phyloP scores from a whole-genome alignment of 2,113 vertebrate species.

The Marcusenius ussheri region DNA sequence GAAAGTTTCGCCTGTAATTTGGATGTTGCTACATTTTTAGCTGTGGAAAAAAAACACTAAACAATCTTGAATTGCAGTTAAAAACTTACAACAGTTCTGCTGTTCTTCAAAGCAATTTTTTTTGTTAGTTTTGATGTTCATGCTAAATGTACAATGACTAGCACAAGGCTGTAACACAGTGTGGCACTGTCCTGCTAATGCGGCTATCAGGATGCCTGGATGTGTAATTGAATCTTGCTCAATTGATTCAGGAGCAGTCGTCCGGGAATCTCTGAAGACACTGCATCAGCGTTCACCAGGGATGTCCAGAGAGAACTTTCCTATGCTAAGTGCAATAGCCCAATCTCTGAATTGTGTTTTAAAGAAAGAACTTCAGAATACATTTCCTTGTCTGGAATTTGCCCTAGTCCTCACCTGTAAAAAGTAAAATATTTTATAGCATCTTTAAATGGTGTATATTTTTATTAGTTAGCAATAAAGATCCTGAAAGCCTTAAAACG shows the following conservation, averaged over 20 bases:
- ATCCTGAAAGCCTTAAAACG: background rate
- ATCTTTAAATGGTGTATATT: background rate
- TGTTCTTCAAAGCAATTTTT: background rate
- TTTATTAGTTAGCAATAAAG: background rate
- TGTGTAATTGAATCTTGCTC: slow-evolving; percentile 42
- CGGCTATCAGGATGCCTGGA: slow-evolving; percentile 15
- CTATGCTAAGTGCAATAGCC: background rate
- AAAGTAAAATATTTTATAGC: background rate
- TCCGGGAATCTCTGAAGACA: background rate
- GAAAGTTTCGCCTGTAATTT: slow-evolving; percentile 22
- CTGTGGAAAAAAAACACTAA: background rate
- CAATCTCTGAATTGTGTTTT: background rate
- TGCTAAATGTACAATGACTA: background rate
- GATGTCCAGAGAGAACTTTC: background rate
- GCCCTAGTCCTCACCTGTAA: background rate
- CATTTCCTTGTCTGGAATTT: background rate
- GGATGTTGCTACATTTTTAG: background rate
- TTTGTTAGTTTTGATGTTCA: background rate
- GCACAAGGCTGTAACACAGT: background rate
- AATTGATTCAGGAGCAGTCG: slow-evolving; percentile 4
- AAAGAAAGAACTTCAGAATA: no score
- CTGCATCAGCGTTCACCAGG: background rate
- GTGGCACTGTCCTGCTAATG: background rate
- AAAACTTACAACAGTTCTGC: background rate
- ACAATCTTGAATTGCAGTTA: background rate